phyloP scores from a whole-genome alignment of 2,888 invertebrate species.

The Unio pictorum region DNA sequence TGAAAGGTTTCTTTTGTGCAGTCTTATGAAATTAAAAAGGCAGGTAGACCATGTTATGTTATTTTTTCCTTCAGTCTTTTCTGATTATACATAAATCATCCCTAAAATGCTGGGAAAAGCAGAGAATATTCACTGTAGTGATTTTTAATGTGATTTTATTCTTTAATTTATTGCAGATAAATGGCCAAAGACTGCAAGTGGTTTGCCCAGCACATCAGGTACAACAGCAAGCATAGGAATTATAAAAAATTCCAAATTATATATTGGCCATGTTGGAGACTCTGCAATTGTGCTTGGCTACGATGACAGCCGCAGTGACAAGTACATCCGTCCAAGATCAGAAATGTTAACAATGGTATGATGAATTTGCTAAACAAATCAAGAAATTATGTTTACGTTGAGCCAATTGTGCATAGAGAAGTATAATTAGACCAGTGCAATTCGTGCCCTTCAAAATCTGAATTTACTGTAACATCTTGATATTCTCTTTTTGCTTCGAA shows the following conservation, averaged over 20 bases:
- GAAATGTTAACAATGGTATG: slow-evolving; percentile 60
- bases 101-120: no score
- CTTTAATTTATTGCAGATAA: slow-evolving; percentile 69
- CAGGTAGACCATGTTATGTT: no score
- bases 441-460: not conserved
- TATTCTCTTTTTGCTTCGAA: no score
- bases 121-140: no score
- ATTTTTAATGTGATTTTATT: no score
- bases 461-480: not conserved
- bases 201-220: slow-evolving; percentile 95
- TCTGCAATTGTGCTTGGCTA: slow-evolving; percentile 93
- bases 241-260: slow-evolving; percentile 90
- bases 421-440: not conserved
- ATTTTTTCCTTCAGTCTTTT: no score
- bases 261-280: slow-evolving; percentile 98
- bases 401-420: no score
- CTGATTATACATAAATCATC: no score
- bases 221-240: slow-evolving; percentile 97
- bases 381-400: no score
- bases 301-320: slow-evolving; percentile 70
- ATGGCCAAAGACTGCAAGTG: slow-evolving; percentile 97
- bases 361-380: not conserved
- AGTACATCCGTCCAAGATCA: slow-evolving; percentile 35
- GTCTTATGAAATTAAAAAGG: no score
- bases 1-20: no score